phyloP scores from a whole-genome alignment of 92 coral and sea anemone genomes.

The Palythoa caribaeorum region DNA sequence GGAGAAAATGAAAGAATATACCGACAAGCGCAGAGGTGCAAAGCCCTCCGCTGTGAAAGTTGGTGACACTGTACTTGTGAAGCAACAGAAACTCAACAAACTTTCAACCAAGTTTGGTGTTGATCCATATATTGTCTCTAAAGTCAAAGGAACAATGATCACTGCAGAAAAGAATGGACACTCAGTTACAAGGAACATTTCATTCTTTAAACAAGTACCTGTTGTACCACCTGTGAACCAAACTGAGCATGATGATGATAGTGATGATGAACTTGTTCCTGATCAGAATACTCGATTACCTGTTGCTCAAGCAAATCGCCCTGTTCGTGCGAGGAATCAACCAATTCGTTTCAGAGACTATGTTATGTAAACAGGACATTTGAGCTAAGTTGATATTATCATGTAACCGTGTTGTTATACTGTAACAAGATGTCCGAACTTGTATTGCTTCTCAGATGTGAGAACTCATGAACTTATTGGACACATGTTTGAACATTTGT shows the following conservation, averaged over 20 bases:
- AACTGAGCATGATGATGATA: not conserved
- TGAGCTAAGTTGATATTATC: constrained; percentile 1
- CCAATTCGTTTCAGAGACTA: not conserved
- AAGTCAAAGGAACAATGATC: constrained; percentile 7
- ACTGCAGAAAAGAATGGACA: constrained; percentile 18
- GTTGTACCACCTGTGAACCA: not conserved
- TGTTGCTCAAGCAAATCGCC: constrained; percentile 13
- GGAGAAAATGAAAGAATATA: constrained; percentile 21
- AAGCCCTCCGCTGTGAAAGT: constrained; percentile 10
- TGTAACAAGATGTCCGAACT: constrained; percentile 15
- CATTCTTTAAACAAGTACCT: constrained; percentile 27
- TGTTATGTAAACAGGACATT: constrained; percentile 8
- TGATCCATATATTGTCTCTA: not conserved
- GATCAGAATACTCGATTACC: constrained; percentile 2
- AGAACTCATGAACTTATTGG: constrained; percentile 12
- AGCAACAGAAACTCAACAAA: constrained; percentile 18
- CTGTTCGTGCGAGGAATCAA: constrained; percentile 8
- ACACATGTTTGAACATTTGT: constrained; percentile 17
- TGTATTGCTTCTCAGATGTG: constrained; percentile 17
- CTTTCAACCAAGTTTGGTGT: constrained; percentile 21
- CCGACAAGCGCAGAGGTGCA: not conserved
- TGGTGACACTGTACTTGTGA: constrained; percentile 41
- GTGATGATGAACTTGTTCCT: not conserved
- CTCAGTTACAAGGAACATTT: constrained; percentile 18
- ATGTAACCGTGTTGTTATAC: constrained; percentile 5